Evolutionary conservation across 92 coral and sea anemone species (phyloP), one percentile per base, ranked within the genome.

Genomic region (Palythoa grandis): DNA sequence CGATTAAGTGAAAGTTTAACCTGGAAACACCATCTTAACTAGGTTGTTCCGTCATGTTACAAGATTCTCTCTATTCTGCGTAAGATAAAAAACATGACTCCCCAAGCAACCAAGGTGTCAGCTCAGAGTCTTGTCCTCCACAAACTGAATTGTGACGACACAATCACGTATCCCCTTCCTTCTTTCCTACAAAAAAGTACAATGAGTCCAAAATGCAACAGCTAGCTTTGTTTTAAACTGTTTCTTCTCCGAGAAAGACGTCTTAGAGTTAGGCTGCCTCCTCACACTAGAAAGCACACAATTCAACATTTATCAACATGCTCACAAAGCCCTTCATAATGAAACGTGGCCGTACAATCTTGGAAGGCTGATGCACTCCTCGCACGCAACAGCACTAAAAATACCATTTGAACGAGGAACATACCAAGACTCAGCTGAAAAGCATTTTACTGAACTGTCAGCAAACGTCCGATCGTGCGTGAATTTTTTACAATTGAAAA

Each of bases 221-320:
- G 68, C 68, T 4, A 60, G 68, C 68, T 60, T 60, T 60, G 10
- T 60, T 17, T 60, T 60, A 16, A 60, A 60, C 68, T 0, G 68
- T 12, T 60, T 60, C 68, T 60, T 1, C 20, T 60, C 68, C 5
- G 68, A 19, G 68, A 60, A 37, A 22, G 75, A 80, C 56, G 85
- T 80, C 3, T 15, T 57, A 20, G 39, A n/a, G 25, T 15, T 57
- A 14, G 73, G 75, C 52, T 65, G 73, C 75, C 73, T 57, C n/a
- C 74, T 50, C 25, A 61, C 74, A 38, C 75, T 80, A 4, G 85
- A 80, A 63, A 60, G 48, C 58, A 70, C 16, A 20, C 86, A 83
- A 39, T 23, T 4, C 9, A 83, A 61, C 52, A 11, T 84, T 8
- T 61, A 16, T 11, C 72, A 56, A 77, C 70, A 52, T 8, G 54